Evolutionary conservation across 1,140 invertebrate genomes (phyloP).

Genomic region (Temnothorax longispinosus): DNA sequence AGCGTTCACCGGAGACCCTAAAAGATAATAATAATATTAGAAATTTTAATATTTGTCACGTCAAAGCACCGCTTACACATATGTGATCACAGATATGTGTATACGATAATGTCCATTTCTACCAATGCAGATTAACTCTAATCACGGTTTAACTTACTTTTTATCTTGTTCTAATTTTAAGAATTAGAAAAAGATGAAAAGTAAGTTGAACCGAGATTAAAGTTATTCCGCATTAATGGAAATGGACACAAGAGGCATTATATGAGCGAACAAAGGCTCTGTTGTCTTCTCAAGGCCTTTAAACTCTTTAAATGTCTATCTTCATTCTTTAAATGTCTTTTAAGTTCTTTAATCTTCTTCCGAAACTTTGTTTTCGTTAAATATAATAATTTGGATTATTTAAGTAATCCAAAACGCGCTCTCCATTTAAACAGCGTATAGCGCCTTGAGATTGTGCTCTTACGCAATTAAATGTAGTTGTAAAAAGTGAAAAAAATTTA

Average conservation of each 20-base stretch:
- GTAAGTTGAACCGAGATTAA: too few species aligned
- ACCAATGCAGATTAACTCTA: too few species aligned
- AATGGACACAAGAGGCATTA: neutral
- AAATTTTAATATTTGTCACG: neutral
- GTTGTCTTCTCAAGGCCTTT: neutral
- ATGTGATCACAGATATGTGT: neutral
- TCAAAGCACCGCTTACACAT: neutral
- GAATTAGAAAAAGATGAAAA: too few species aligned
- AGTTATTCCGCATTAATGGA: too few species aligned
- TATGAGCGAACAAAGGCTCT: neutral
- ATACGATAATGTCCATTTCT: neutral
- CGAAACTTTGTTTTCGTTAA: neutral
- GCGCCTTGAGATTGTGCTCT: neutral
- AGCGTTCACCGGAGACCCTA: constrained; percentile 76
- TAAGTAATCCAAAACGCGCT: neutral
- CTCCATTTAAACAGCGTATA: neutral
- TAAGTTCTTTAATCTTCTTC: neutral
- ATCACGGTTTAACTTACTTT: too few species aligned
- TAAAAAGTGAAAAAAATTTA: constrained; percentile 11
- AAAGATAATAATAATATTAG: constrained; percentile 40
- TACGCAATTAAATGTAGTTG: neutral
- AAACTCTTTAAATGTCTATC: neutral
- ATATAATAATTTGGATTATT: neutral
- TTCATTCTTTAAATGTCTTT: neutral
- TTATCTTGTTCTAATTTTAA: too few species aligned